phyloP scores from a whole-genome alignment of 2,113 vertebrate genomes.

The Neodontobutis hainanensis region DNA sequence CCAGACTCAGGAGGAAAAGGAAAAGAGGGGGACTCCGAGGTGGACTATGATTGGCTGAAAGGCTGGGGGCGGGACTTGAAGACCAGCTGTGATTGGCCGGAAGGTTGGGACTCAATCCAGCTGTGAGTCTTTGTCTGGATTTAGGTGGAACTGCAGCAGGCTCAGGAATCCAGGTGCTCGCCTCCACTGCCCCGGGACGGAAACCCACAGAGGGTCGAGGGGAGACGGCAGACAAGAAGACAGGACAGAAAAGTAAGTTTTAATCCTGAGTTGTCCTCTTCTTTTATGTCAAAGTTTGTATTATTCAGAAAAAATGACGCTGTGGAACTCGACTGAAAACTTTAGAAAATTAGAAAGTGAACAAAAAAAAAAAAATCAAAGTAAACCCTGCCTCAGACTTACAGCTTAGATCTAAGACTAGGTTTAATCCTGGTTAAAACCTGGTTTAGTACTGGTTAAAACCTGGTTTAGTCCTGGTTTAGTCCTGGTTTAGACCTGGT shows the following conservation, averaged over 20 bases:
- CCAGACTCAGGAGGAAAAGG: constrained; percentile 11
- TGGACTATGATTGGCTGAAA: constrained; percentile 47
- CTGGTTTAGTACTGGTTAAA: too few species aligned
- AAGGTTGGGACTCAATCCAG: constrained; percentile 49
- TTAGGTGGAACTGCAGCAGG: constrained; percentile 42
- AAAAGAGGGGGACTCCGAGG: constrained; percentile 30
- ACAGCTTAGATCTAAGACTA: too few species aligned
- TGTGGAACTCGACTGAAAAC: too few species aligned
- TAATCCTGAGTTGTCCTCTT: not conserved
- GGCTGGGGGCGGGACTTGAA: constrained; percentile 18
- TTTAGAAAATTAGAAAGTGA: too few species aligned
- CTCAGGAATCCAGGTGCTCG: constrained; percentile 3
- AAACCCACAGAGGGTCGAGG: not conserved
- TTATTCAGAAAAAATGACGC: not conserved
- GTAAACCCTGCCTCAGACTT: too few species aligned
- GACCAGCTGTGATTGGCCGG: constrained; percentile 55
- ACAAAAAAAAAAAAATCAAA: too few species aligned
- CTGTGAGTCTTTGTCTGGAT: constrained; percentile 40
- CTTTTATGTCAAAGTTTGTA: not conserved
- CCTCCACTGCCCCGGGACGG: not conserved
- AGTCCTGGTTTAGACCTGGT: too few species aligned
- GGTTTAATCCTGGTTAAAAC: too few species aligned
- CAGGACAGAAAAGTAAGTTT: constrained; percentile 1
- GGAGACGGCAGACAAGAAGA: not conserved
- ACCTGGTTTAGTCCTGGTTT: too few species aligned